These are phyloP conservation scores for Deilephila elpenor DNA, from an alignment of 2,888 invertebrate genomes.

Conservation along the genomic window DNA sequence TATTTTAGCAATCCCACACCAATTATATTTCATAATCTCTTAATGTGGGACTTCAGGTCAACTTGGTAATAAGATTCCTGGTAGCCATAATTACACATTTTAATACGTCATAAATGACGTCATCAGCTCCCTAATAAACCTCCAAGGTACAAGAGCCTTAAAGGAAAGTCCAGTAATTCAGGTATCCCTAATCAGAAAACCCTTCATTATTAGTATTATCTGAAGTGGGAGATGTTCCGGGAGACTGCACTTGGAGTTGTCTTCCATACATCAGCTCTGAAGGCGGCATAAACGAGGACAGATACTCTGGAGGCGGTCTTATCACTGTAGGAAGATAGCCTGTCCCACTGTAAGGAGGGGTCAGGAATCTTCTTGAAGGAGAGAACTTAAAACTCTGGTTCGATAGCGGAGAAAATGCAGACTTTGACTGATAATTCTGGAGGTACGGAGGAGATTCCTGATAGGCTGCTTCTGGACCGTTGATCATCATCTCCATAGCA, in stretches of 20 bases:
- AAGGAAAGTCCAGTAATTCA: conserved; percentile 57
- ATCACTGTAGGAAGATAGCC: conserved; percentile 93
- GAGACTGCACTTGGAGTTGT: conserved; percentile 76
- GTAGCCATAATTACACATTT: too few species aligned
- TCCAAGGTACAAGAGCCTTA: conserved; percentile 26
- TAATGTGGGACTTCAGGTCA: too few species aligned
- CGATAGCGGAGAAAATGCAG: conserved; percentile 91
- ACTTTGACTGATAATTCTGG: conserved; percentile 84
- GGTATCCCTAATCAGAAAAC: conserved; percentile 74
- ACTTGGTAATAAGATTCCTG: too few species aligned
- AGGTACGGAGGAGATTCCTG: conserved; percentile 78
- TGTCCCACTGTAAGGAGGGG: conserved; percentile 93
- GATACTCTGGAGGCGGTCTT: conserved; percentile 79
- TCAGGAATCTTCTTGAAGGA: conserved; percentile 90
- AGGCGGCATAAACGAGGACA: conserved; percentile 77
- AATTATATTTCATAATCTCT: too few species aligned
- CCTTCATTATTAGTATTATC: conserved; percentile 81
- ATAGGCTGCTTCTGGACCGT: conserved; percentile 79
- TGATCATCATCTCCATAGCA: conserved; percentile 96
- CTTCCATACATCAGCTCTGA: conserved; percentile 79
- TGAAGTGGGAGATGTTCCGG: conserved; percentile 80
- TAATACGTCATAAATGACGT: too few species aligned
- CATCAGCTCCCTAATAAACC: background rate
- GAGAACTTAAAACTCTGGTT: conserved; percentile 86
- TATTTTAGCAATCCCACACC: background rate